Conservation (phyloP, 2,113 vertebrate genomes). For the Columba livia region DNA sequence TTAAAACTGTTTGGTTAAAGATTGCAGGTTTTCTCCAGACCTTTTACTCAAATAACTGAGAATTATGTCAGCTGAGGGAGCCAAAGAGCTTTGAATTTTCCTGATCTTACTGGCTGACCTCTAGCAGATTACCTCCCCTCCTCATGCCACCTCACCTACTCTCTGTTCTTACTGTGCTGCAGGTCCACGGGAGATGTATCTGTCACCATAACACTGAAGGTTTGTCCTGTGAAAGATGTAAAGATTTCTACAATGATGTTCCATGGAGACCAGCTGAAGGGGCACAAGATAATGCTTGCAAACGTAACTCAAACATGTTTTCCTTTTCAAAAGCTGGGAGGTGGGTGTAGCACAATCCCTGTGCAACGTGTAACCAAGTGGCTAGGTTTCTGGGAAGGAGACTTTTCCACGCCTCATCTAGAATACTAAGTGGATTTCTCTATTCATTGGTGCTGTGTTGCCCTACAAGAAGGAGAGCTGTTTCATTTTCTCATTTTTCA, state of each 20-base stretch:
- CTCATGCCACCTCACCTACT: background rate
- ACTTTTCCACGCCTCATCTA: background rate
- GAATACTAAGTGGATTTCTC: background rate
- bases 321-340: background rate
- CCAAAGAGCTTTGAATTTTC: slow-evolving; percentile 59
- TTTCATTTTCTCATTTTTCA: background rate
- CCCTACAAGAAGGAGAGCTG: background rate
- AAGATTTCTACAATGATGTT: slow-evolving; percentile 85
- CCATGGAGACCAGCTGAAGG: slow-evolving; percentile 86
- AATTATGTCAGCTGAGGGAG: slow-evolving; percentile 59
- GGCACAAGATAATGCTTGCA: slow-evolving; percentile 74
- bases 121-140: background rate
- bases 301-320: slow-evolving; percentile 67
- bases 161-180: background rate
- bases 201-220: slow-evolving; percentile 88
- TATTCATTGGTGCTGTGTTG: background rate
- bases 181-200: slow-evolving; percentile 85
- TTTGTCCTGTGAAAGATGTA: slow-evolving; percentile 84
- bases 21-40: background rate
- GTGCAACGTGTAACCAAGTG: background rate
- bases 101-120: background rate
- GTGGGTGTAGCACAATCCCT: background rate
- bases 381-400: background rate
- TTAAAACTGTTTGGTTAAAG: background rate
- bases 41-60: background rate